Base-by-base conservation (phyloP, 1,140 invertebrate genomes). In the Orchestia grillus region DNA sequence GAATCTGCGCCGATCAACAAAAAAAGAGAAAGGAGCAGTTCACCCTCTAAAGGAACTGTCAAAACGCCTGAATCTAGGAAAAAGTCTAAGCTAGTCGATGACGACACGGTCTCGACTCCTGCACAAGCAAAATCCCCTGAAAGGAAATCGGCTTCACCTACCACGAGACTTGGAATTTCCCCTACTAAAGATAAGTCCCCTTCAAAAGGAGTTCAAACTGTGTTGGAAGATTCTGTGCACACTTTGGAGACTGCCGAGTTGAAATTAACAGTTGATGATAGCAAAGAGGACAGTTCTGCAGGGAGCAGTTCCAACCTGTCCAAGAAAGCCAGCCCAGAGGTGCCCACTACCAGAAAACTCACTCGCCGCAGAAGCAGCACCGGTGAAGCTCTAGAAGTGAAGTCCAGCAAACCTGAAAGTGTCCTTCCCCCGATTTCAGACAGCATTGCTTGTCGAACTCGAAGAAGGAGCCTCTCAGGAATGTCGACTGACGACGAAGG, bases 401-500 rank as follows among this genome's bases (percentile, higher is more conserved):
- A 44, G 43, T 6, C 44, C 40, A 16, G 41, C 41, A 91, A 91
- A 91, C 44, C 92, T 40, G 92, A 94, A 40, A 44, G 41, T 41
- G 88, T 90, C 41, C 44, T 94, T n/a, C 43, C 43, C 8, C 92
- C 92, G 43, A 44, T 47, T 47, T 45, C 92, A 19, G 92, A 47
- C 44, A 94, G 92, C 92, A 94, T 94, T 40, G 92, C 92, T n/a
- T 45, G 41, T 11, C 92, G 92, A 42, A 94, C 92, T 4, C 92
- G 92, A 94, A 42, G 92, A 44, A 42, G 92, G 44, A 94, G 92
- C 44, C 44, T 94, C 15, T 94, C 92, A 16, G 92, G 92, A 44
- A 45, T 94, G 92, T 94, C 92, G 8, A 94, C 92, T 47, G 92
- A 94, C 40, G 92, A 94, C 43, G 92, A 94, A 45, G 88, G 41